Evolutionary conservation across 2,797 vertebrate genomes (phyloP), one percentile per base, ranked within the genome.

Genomic region (Vespertilio murinus): DNA sequence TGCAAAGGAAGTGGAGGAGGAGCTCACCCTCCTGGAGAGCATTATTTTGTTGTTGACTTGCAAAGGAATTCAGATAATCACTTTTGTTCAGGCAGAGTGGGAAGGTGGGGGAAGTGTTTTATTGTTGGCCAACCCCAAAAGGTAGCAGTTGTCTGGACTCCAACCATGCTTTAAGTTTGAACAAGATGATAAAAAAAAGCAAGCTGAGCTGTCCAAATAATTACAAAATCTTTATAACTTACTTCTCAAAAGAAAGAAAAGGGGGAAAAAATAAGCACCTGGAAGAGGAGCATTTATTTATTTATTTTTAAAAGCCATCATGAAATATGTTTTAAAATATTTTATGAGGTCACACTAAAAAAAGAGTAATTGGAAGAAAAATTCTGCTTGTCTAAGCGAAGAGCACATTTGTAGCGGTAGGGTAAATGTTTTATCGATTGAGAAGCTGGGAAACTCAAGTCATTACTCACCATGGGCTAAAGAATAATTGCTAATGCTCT

Each of bases 361-460:
- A 98, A 98, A 98, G 97, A 98, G 96, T 98, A 98, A 98, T 98
- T 98, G 98, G 98, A 98, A 98, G 98, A 98, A 98, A 98, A 98
- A 98, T 98, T 98, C 98, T 98, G 98, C 98, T 98, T 98, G 98
- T 98, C 98, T 98, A 98, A 98, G 98, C 82, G 84, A 97, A 98
- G 98, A 98, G 98, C 98, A 98, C 98, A 98, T 98, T 98, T 98
- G 98, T 98, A 98, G 98, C 96, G 1, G 98, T 98, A 98, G 97
- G 98, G 98, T 98, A 98, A 98, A 98, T 98, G 98, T 98, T 98
- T 98, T 98, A 99, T 99, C 97, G 98, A 99, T 98, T 98, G 98
- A 97, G 97, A 98, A 98, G 98, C 98, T 98, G 97, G 98, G 98
- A 98, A 98, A 98, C 98, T 98, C 97, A 98, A 98, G 98, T 98